Percentiles rank a stretch among this genome's conserved stretches.
These are phyloP conservation scores for Polymixis lichenea DNA, from an alignment of 2,888 invertebrate genomes.

Conservation along the genomic window DNA sequence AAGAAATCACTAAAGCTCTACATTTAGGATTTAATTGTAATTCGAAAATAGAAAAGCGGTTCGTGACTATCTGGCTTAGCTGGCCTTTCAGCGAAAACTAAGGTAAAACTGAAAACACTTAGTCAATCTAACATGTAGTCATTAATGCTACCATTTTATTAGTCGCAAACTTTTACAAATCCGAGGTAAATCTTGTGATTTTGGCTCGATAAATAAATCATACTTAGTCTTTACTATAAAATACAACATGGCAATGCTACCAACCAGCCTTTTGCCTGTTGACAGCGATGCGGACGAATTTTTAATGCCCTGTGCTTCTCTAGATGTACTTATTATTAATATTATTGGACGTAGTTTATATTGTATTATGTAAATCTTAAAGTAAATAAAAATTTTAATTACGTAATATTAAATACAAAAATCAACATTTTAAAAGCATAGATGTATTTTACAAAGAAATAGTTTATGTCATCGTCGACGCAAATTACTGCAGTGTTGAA, in stretches of 20 bases:
- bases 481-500: slow-evolving; percentile 1
- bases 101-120: background rate
- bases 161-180: background rate
- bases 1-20: too few relatives aligned
- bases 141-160: background rate
- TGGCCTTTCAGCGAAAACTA: background rate
- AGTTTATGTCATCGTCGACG: background rate
- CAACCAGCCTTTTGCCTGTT: too few relatives aligned
- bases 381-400: too few relatives aligned
- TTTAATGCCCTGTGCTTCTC: too few relatives aligned
- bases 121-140: background rate
- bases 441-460: slow-evolving; percentile 7
- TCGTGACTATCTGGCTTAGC: background rate
- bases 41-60: background rate
- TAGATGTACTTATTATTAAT: too few relatives aligned
- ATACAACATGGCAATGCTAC: background rate
- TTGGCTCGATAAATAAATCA: background rate
- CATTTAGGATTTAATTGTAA: too few relatives aligned
- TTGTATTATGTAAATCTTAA: too few relatives aligned
- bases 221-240: too few relatives aligned
- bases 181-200: background rate
- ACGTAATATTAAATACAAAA: too few relatives aligned
- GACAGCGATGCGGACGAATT: too few relatives aligned
- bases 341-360: too few relatives aligned
- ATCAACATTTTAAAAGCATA: background rate